Conservation (phyloP, 2,888 invertebrate species). For the Drosophila birchii region DNA sequence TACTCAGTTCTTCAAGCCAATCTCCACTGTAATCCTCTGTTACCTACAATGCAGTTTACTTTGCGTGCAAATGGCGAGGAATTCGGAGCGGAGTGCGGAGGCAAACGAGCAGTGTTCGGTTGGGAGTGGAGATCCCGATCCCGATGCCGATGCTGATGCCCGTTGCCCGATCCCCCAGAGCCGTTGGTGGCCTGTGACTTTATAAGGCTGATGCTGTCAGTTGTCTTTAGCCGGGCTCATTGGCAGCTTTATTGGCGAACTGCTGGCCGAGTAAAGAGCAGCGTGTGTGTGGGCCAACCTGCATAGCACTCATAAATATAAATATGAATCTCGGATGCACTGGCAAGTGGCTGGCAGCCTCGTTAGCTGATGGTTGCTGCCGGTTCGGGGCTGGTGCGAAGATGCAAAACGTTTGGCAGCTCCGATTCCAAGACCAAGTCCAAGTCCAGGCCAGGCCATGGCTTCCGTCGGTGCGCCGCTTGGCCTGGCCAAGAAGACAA, state of each 20-base stretch:
- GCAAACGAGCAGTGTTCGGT: slow-evolving; percentile 6
- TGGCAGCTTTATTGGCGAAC: slow-evolving; percentile 73
- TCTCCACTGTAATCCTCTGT: slow-evolving; percentile 22
- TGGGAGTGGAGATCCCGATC: slow-evolving; percentile 33
- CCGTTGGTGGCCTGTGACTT: slow-evolving; percentile 71
- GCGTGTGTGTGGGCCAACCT: slow-evolving; percentile 52
- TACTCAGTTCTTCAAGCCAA: not conserved
- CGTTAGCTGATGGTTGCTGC: slow-evolving; percentile 60
- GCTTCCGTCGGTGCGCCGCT: slow-evolving; percentile 15
- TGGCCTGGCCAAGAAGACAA: slow-evolving; percentile 12
- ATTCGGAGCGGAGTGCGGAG: slow-evolving; percentile 34
- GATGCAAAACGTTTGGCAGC: slow-evolving; percentile 67
- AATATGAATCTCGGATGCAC: slow-evolving; percentile 74
- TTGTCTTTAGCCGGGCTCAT: slow-evolving; percentile 71
- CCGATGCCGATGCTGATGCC: slow-evolving; percentile 19
- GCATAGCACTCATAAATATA: slow-evolving; percentile 72
- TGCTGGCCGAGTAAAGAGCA: slow-evolving; percentile 6
- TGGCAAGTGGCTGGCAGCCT: slow-evolving; percentile 46
- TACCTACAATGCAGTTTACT: slow-evolving; percentile 20
- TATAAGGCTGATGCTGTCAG: slow-evolving; percentile 76
- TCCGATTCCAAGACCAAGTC: slow-evolving; percentile 11
- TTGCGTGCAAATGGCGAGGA: slow-evolving; percentile 74
- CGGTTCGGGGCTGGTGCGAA: slow-evolving; percentile 55
- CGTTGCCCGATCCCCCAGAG: slow-evolving; percentile 28
- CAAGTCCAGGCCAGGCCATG: not conserved